Conservation (phyloP, 2,888 invertebrate genomes). For the Tromatobia lineatoria region DNA sequence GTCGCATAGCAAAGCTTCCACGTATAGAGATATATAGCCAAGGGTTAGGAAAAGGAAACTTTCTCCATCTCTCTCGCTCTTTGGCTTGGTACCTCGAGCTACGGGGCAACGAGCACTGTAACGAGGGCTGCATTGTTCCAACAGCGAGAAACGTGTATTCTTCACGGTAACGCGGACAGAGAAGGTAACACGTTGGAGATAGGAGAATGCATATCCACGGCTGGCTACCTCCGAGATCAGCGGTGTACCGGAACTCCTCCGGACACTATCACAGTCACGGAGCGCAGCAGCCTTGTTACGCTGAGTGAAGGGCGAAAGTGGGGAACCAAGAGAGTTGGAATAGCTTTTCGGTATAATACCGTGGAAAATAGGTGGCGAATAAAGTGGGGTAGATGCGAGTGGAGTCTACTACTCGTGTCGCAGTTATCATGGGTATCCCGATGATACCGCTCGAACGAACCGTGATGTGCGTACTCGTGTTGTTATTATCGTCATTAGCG, state of each 20-base stretch:
- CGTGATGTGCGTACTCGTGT: constrained; percentile 66
- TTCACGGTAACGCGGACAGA: constrained; percentile 24
- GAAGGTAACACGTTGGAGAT: background rate
- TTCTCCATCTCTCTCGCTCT: constrained; percentile 18
- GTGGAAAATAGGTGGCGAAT: constrained; percentile 5
- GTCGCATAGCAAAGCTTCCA: constrained; percentile 21
- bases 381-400: constrained; percentile 6
- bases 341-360: background rate
- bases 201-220: constrained; percentile 55
- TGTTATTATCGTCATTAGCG: constrained; percentile 61
- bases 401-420: constrained; percentile 6
- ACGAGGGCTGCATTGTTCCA: constrained; percentile 51
- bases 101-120: constrained; percentile 35
- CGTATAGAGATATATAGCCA: constrained; percentile 6
- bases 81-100: constrained; percentile 7
- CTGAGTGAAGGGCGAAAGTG: constrained; percentile 44
- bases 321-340: background rate
- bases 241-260: constrained; percentile 60
- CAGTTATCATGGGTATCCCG: constrained; percentile 62
- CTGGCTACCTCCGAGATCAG: constrained; percentile 63
- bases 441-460: constrained; percentile 53
- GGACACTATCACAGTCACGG: constrained; percentile 52
- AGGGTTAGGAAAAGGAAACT: constrained; percentile 1
- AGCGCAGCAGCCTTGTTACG: constrained; percentile 44
- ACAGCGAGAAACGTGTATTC: constrained; percentile 47